Conservation (phyloP, 2,888 invertebrate genomes). For the Plemyria rubiginata region DNA sequence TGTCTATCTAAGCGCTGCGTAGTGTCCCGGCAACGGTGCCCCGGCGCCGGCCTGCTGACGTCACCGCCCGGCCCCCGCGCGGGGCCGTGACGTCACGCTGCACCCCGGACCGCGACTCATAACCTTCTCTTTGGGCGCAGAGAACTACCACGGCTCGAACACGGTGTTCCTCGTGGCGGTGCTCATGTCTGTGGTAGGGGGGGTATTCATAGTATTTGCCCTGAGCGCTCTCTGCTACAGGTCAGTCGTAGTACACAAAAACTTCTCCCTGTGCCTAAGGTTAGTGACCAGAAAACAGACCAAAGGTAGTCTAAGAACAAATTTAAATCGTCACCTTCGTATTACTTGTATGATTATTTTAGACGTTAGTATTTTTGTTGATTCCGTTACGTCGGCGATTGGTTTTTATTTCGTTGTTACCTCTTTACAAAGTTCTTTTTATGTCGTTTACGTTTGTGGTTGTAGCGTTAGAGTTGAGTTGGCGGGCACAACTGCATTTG, state of each 20-base stretch:
- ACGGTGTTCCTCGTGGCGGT: slow-evolving; percentile 98
- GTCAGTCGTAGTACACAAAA: slow-evolving; percentile 99
- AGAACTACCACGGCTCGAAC: slow-evolving; percentile 98
- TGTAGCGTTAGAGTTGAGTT: slow-evolving; percentile 81
- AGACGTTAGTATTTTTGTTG: slow-evolving; percentile 83
- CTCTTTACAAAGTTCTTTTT: slow-evolving; percentile 64
- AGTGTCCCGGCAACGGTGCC: slow-evolving; percentile 56
- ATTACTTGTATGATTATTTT: slow-evolving; percentile 84
- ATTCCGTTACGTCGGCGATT: slow-evolving; percentile 79
- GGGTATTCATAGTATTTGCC: slow-evolving; percentile 99
- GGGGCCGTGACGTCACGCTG: slow-evolving; percentile 58
- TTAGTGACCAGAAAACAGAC: slow-evolving; percentile 96
- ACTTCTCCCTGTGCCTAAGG: slow-evolving; percentile 99
- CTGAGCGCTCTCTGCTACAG: slow-evolving; percentile 99
- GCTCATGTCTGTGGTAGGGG: slow-evolving; percentile 99
- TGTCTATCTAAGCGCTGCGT: slow-evolving; percentile 37
- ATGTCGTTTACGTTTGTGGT: slow-evolving; percentile 81
- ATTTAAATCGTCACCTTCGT: slow-evolving; percentile 85
- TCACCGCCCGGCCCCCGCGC: slow-evolving; percentile 46
- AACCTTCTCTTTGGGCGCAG: slow-evolving; percentile 87
- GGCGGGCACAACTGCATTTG: slow-evolving; percentile 80
- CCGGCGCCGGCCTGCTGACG: slow-evolving; percentile 57
- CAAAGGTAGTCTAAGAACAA: slow-evolving; percentile 88
- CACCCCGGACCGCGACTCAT: slow-evolving; percentile 56
- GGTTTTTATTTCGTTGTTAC: slow-evolving; percentile 70